Base-by-base conservation (phyloP, 2,888 invertebrate species). In the Sinodicranocentrus sp. region DNA sequence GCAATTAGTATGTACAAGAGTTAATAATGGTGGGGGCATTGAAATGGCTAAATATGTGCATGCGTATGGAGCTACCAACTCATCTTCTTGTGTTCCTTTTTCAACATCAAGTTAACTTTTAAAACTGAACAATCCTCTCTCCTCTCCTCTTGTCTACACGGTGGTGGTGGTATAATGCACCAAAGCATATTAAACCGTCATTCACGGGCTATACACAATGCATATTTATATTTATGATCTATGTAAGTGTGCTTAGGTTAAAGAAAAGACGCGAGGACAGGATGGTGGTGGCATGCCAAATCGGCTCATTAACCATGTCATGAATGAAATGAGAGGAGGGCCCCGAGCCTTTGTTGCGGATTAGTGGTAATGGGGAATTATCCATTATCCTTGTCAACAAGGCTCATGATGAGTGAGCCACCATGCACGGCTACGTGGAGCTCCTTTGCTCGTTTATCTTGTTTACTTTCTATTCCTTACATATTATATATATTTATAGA, bases 251-350 rank as follows among this genome's bases (percentile, higher is more conserved):
- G 52, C 48, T 15, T 33, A 3, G 3, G 28, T 26, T 63, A n/a
- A 1, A 48, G 28, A 26, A 25, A 54, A 59, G n/a, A 57, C 54
- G 28, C 54, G n/a, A 70, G 78, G 65, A 83, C 52, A 54, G 63
- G 59, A 68, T 71, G 78, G 59, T 61, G 79, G 76, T 83, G 77
- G 83, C 82, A 83, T 83, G 83, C 77, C 76, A 83, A 83, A 83
- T 77, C 83, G 77, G 83, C 83, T 83, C 83, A 83, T 83, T 83
- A 83, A 83, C 83, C 77, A 83, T 83, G 83, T 83, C 83, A 83
- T 77, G 83, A 83, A 83, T 83, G 83, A 72, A 83, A 83, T 48
- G 82, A 83, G 77, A 83, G 83, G 83, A 83, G 83, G 83, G 77
- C 77, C 83, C 70, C 76, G 52, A 76, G 76, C 82, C 75, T 82